Evolutionary conservation across 1,140 invertebrate species (phyloP), one percentile per base, ranked within the genome.

Genomic region (Eupristina koningsbergeri): DNA sequence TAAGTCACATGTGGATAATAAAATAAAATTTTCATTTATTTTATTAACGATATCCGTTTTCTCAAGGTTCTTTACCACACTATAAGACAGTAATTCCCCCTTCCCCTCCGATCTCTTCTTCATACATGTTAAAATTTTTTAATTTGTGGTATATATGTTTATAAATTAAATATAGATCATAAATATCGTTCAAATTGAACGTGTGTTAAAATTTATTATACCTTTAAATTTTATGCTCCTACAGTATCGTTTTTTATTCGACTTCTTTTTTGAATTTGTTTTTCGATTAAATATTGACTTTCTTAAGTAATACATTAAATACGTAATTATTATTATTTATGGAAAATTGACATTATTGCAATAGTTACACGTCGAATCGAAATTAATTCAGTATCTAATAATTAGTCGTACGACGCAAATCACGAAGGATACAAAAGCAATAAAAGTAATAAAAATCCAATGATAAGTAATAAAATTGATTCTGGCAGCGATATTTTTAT

Each of bases 91-190:
- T 53, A 34, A 29, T 34, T 26, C 47, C 34, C 13, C 34, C 39
- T 31, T 29, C 47, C 53, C 47, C 61, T 9, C 53, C 47, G 22
- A 22, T 61, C 50, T 53, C 15, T 31, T 0, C 31, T 39, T 26
- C 34, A 22, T 61, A 22, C 53, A 22, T 39, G n/a, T 26, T 61
- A 50, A 50, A 50, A 74, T 31, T 50, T 50, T 74, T n/a, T 50
- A 47, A 74, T 74, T 50, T 71, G 39, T 71, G 34, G 73, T 19
- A 29, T 22, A 74, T 50, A 17, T 50, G 29, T 13, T 74, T 74
- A 74, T 74, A 74, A 50, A 34, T 73, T 74, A 50, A 74, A 74
- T 74, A 74, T 74, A 31, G 15, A 29, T 26, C 45, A 31, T 74
- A 50, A 50, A 74, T 31, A 74, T 19, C 17, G 13, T 50, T 74